A percentile compares a stretch with the other conserved stretches of the same genome.
Conservation (phyloP, 2,113 vertebrate genomes). For the Alethe castanea region DNA sequence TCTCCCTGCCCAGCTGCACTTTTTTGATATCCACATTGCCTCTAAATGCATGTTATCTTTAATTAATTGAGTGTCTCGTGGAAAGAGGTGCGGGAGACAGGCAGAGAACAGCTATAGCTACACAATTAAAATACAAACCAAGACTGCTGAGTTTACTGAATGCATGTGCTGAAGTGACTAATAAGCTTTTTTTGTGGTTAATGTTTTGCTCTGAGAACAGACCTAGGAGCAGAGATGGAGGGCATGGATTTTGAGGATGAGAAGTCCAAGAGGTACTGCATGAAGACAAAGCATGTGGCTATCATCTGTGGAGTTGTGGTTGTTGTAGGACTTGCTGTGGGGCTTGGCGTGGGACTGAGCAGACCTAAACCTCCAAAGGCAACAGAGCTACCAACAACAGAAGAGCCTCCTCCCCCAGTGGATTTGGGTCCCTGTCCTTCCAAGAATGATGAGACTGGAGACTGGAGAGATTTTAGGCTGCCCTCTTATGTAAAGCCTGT, state of each 20-base stretch:
- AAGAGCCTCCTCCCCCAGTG: background rate
- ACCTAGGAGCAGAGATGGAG: constrained; percentile 70
- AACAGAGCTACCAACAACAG: background rate
- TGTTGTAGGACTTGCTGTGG: constrained; percentile 81
- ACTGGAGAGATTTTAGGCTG: constrained; percentile 86
- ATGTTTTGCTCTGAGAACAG: background rate
- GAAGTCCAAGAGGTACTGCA: constrained; percentile 79
- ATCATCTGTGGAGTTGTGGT: constrained; percentile 79
- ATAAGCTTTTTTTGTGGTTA: constrained; percentile 1
- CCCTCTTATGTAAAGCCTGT: constrained; percentile 78
- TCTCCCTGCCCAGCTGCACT: background rate
- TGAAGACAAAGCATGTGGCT: constrained; percentile 78
- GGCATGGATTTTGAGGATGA: constrained; percentile 71
- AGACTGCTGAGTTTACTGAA: constrained; percentile 29
- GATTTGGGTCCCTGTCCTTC: constrained; percentile 71
- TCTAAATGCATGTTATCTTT: constrained; percentile 1
- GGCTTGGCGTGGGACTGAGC: constrained; percentile 85
- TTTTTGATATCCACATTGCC: background rate
- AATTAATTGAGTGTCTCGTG: constrained; percentile 31
- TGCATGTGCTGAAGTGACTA: constrained; percentile 29
- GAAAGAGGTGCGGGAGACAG: background rate
- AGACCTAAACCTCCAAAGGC: background rate
- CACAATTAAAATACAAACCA: constrained; percentile 13
- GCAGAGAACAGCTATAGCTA: constrained; percentile 20
- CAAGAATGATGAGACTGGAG: constrained; percentile 72